These are phyloP conservation scores for Sebastes diaconus DNA, from an alignment of 2,797 vertebrate species.

Conservation along the genomic window DNA sequence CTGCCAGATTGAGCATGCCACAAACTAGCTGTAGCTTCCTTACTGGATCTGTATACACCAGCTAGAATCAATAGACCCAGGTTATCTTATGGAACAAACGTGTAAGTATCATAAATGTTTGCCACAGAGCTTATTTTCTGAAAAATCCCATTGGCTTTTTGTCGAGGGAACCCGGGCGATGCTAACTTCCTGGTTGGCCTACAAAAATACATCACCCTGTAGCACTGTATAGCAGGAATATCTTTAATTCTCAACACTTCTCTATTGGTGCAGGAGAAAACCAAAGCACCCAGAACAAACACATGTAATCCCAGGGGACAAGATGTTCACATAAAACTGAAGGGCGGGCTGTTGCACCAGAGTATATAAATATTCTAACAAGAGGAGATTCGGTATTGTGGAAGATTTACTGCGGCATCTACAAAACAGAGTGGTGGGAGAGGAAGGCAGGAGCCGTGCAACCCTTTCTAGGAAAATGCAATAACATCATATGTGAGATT, in stretches of 20 bases:
- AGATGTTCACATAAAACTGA: not conserved
- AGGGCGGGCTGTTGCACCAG: not conserved
- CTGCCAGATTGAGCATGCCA: not conserved
- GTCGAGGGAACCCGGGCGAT: not conserved
- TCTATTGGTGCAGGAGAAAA: not conserved
- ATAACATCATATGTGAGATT: constrained; percentile 3
- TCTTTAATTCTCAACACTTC: not conserved
- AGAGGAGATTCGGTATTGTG: not conserved
- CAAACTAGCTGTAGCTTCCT: not conserved
- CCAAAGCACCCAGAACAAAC: constrained; percentile 11
- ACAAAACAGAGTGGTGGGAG: not conserved
- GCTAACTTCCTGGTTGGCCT: not conserved
- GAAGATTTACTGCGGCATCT: not conserved
- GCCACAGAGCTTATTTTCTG: too few relatives aligned
- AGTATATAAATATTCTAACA: constrained; percentile 7
- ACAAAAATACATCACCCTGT: not conserved
- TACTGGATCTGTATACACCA: not conserved
- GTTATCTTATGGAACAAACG: too few relatives aligned
- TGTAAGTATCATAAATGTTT: too few relatives aligned
- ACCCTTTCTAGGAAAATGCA: not conserved
- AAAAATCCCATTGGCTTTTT: too few relatives aligned
- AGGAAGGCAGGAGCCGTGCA: not conserved
- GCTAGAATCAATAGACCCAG: not conserved
- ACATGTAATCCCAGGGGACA: constrained; percentile 11
- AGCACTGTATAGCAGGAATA: not conserved